Conservation (phyloP, 2,113 vertebrate species). For the Chionodraco myersi region DNA sequence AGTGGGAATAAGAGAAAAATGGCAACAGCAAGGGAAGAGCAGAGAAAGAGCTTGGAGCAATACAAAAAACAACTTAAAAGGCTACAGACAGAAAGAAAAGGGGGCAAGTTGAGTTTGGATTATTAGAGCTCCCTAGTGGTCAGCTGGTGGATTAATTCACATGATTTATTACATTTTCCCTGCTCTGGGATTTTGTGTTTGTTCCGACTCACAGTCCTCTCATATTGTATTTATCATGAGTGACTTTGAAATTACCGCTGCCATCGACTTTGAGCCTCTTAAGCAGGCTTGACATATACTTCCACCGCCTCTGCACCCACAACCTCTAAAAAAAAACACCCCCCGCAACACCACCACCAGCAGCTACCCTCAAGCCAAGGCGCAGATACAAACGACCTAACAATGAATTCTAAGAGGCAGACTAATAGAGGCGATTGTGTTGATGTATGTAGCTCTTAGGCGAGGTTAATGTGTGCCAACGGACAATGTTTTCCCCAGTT, state of each 20-base stretch:
- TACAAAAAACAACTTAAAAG: background rate
- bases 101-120: slow-evolving; percentile 60
- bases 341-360: background rate
- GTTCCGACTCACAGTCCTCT: slow-evolving; percentile 42
- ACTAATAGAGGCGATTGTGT: slow-evolving; percentile 72
- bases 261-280: slow-evolving; percentile 64
- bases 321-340: slow-evolving; percentile 14
- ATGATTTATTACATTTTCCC: slow-evolving; percentile 66
- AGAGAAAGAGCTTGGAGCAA: background rate
- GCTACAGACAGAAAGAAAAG: background rate
- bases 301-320: slow-evolving; percentile 1
- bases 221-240: slow-evolving; percentile 60
- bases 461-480: slow-evolving; percentile 48
- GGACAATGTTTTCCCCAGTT: slow-evolving; percentile 49
- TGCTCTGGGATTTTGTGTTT: slow-evolving; percentile 67
- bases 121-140: slow-evolving; percentile 77
- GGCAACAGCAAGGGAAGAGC: slow-evolving; percentile 18
- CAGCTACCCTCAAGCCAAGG: slow-evolving; percentile 8
- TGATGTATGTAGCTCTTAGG: slow-evolving; percentile 66
- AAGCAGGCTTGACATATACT: slow-evolving; percentile 66
- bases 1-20: background rate
- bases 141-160: slow-evolving; percentile 54
- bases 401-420: slow-evolving; percentile 55
- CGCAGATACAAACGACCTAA: slow-evolving; percentile 56
- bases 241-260: slow-evolving; percentile 64